Percentiles rank a stretch among this genome's conserved stretches.
These are phyloP conservation scores for Isotomurus palustris DNA, from an alignment of 2,888 invertebrate genomes.

Conservation along the genomic window DNA sequence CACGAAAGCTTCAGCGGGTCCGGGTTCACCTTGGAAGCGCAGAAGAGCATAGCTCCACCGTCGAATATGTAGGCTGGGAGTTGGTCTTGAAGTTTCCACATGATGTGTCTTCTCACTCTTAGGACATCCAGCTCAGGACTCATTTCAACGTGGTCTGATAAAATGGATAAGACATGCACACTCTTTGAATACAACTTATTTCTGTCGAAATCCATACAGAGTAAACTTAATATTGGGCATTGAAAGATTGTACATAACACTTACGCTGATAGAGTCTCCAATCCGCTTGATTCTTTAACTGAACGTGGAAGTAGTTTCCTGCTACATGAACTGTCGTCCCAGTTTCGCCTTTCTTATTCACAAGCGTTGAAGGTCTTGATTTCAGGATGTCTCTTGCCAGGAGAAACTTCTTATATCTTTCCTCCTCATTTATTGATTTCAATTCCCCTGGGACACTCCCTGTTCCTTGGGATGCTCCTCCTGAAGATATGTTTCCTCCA, in stretches of 20 bases:
- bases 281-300: not conserved
- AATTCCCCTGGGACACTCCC: too few species aligned
- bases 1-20: not conserved
- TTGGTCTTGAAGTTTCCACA: not conserved
- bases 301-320: not conserved
- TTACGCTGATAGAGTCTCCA: not conserved
- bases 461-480: too few species aligned
- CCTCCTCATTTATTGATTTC: too few species aligned
- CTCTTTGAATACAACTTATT: too few species aligned
- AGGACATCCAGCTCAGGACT: not conserved
- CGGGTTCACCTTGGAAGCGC: not conserved
- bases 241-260: too few species aligned
- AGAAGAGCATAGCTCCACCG: constrained; percentile 14
- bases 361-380: not conserved
- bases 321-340: not conserved
- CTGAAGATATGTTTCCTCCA: too few species aligned
- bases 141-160: not conserved
- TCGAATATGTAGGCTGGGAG: constrained; percentile 8
- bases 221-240: too few species aligned
- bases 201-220: too few species aligned
- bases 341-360: not conserved
- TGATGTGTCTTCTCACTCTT: not conserved
- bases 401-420: too few species aligned
- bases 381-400: too few species aligned
- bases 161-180: too few species aligned